Evolutionary conservation across 2,888 invertebrate genomes (phyloP), one percentile per base, ranked within the genome.

Genomic region (Apamea epomidion): DNA sequence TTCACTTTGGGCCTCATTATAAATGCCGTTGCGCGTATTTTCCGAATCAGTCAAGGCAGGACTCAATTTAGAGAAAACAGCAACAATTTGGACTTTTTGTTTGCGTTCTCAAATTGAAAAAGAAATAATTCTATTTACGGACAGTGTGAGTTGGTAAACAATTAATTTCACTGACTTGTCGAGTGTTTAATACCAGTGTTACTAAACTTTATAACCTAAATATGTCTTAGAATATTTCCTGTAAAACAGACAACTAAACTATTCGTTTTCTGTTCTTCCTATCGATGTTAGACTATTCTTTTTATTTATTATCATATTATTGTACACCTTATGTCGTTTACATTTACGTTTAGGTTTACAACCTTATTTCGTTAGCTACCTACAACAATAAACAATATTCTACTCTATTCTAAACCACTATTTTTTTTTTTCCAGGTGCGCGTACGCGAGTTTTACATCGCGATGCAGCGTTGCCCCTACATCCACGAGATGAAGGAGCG

Each of bases 401-500:
- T 58, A 25, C 2, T 25, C 0, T 25, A 37, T 25, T 67, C 14
- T 65, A n/a, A 72, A 64, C 37, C 12, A 37, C 0, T 7, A n/a
- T 12, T 14, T 37, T 21, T 42, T 0, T 7, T 4, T 45, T 78
- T 42, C 25, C 92, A 97, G 97, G 97, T 97, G 92, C 97, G 97
- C 94, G 97, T 97, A 62, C 97, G 97, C 96, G 96, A 96, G 94
- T 97, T 96, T 92, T 95, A 95, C 95, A 97, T 97, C 97, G 98
- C 97, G 96, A 98, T 98, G 98, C 98, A 98, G 97, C 98, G 98
- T 97, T 99, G 98, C 97, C 99, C 99, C 93, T 99, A 99, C 97
- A 98, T 99, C 97, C 98, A 98, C 97, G 99, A 99, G 98, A 99
- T 99, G 99, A 98, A 98, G 97, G 98, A 99, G 98, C 98, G 99